Evolutionary conservation across 2,113 vertebrate genomes (phyloP), one percentile per base, ranked within the genome.

Genomic region (Apodemus sylvaticus): DNA sequence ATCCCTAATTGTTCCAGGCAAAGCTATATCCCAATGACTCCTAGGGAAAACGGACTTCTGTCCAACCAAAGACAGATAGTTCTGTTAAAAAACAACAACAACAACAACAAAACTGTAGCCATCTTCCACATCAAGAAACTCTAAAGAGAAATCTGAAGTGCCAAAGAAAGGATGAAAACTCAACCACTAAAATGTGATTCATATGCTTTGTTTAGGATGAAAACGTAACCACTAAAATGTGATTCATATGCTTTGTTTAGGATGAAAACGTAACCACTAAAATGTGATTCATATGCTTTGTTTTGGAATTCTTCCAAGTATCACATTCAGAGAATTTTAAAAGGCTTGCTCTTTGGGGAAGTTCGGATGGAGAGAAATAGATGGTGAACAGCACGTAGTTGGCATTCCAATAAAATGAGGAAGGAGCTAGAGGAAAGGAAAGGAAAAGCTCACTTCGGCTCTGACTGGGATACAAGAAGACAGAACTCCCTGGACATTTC

Each of bases 1-100:
- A 48, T 77, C 89, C 58, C 62, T 90, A 87, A 92, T 45, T 94
- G 83, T 95, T 90, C 93, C 34, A 81, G 45, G 34, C 71, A 94
- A 96, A 93, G 34, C 88, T 39, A 20, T 73, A 55, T 71, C 14
- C 14, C 29, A 60, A 39, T 16, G 19, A 26, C 31, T 83, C 34
- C 31, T 31, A 86, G 68, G 19, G 77, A 87, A 90, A 92, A 55
- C 11, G 74, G 1, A 90, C 36, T 78, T 91, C 19, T 53, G 87
- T 48, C 2, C 45, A 78, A 92, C 2, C 53, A 74, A 94, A 96
- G 92, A 26, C 2, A 86, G 53, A 34, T 2, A 74, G 39, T 4
- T 88, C 16, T 48, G 4, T 48, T 93, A 55, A 91, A 94, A 76
- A 74, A n/a, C 58, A 82, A 60, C 95, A 85, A 58, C 16, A 58